These are phyloP conservation scores for Galemys pyrenaicus DNA, from an alignment of 2,113 vertebrate species.

Conservation along the genomic window DNA sequence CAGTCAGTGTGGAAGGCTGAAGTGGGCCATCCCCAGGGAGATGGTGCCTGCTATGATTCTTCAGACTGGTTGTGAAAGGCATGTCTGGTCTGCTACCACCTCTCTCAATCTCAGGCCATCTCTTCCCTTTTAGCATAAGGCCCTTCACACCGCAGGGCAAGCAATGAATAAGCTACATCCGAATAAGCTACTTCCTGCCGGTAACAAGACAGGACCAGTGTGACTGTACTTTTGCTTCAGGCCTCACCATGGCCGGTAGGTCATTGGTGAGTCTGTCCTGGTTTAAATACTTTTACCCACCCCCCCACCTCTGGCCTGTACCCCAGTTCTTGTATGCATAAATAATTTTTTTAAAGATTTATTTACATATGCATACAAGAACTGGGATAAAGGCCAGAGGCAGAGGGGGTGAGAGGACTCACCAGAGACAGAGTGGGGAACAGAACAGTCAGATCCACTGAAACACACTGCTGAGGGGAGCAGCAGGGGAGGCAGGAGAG, in stretches of 20 bases:
- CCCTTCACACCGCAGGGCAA: neutral
- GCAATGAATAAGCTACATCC: neutral
- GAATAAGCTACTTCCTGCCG: neutral
- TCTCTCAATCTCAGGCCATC: neutral
- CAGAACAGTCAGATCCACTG: too few species aligned
- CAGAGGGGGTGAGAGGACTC: too few species aligned
- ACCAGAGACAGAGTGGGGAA: too few species aligned
- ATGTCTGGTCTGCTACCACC: neutral
- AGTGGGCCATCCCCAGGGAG: neutral
- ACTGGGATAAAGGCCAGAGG: too few species aligned
- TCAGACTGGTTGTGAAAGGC: neutral
- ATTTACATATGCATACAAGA: too few species aligned
- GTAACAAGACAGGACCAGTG: neutral
- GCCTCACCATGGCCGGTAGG: neutral
- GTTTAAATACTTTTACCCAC: too few species aligned
- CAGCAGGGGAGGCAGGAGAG: too few species aligned
- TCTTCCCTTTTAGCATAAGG: neutral
- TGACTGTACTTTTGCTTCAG: neutral
- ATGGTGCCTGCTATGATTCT: accelerated
- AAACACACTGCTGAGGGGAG: too few species aligned
- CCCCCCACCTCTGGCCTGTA: too few species aligned
- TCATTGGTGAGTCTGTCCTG: neutral
- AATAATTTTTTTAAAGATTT: too few species aligned
- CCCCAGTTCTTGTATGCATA: too few species aligned
- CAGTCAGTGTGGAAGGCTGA: neutral